Conservation (phyloP, 1,140 invertebrate genomes). For the Brachionus calyciflorus region DNA sequence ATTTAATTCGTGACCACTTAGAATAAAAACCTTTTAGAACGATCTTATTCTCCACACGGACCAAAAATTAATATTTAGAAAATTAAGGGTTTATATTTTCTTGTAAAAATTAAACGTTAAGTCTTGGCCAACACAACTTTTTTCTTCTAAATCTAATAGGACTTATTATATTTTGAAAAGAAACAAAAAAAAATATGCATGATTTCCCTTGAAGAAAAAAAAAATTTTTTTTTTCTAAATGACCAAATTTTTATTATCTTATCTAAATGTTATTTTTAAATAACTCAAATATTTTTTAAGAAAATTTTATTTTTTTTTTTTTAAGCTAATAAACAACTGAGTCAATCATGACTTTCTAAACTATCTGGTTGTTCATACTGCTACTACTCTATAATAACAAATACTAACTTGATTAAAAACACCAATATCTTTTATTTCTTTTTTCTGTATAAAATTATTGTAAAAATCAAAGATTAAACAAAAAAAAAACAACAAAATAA, state of each 20-base stretch:
- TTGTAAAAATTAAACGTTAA: constrained; percentile 4
- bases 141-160: constrained; percentile 5
- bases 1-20: constrained; percentile 15
- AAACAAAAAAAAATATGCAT: neutral
- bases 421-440: too few species aligned
- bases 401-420: too few species aligned
- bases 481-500: too few species aligned
- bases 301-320: too few species aligned
- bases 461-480: neutral
- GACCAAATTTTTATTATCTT: constrained; percentile 14
- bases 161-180: too few species aligned
- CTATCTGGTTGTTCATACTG: too few species aligned
- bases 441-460: too few species aligned
- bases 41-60: neutral
- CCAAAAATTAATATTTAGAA: constrained; percentile 10
- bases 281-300: too few species aligned
- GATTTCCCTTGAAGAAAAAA: neutral
- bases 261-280: neutral
- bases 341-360: neutral
- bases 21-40: neutral
- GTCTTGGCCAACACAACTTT: neutral
- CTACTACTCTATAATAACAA: too few species aligned
- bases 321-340: neutral
- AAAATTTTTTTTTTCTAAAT: too few species aligned
- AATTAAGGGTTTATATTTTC: constrained; percentile 13